Evolutionary conservation across 2,797 vertebrate genomes (phyloP).

Genomic region (Takifugu rubripes): DNA sequence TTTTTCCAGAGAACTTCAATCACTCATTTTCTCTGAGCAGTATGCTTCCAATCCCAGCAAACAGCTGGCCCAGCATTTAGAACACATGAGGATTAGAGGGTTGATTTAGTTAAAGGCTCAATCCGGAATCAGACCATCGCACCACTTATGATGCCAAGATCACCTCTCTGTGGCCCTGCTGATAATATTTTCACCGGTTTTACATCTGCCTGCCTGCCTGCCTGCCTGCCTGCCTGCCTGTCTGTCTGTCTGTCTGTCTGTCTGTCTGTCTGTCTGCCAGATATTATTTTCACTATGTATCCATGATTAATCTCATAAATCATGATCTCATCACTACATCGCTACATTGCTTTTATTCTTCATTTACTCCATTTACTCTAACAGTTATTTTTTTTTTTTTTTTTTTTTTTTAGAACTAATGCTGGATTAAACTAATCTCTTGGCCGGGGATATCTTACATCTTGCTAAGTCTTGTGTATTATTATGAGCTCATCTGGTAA

Average conservation of each 20-base stretch:
- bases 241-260: background rate
- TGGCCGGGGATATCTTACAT: slow-evolving; percentile 38
- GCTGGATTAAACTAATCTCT: slow-evolving; percentile 58
- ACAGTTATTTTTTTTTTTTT: background rate
- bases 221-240: background rate
- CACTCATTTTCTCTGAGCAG: slow-evolving; percentile 70
- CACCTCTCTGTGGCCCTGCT: slow-evolving; percentile 39
- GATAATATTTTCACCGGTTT: slow-evolving; percentile 25
- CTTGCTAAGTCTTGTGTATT: slow-evolving; percentile 28
- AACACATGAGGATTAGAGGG: slow-evolving; percentile 75
- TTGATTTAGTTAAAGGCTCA: slow-evolving; percentile 77
- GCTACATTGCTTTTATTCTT: slow-evolving; percentile 4
- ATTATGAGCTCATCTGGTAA: slow-evolving; percentile 33
- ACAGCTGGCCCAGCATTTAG: slow-evolving; percentile 76
- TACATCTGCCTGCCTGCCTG: background rate
- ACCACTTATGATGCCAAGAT: slow-evolving; percentile 63
- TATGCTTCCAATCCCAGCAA: slow-evolving; percentile 77
- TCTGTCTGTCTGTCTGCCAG: no score
- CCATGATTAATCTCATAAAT: background rate
- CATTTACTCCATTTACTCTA: background rate
- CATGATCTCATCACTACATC: slow-evolving; percentile 6
- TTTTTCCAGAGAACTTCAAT: slow-evolving; percentile 63
- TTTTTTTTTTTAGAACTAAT: slow-evolving; percentile 40
- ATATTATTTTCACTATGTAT: background rate
- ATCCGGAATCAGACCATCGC: slow-evolving; percentile 67